Percentiles rank a stretch among this genome's conserved stretches.
These are phyloP conservation scores for Gila orcuttii DNA, from an alignment of 2,113 vertebrate genomes.

Conservation along the genomic window DNA sequence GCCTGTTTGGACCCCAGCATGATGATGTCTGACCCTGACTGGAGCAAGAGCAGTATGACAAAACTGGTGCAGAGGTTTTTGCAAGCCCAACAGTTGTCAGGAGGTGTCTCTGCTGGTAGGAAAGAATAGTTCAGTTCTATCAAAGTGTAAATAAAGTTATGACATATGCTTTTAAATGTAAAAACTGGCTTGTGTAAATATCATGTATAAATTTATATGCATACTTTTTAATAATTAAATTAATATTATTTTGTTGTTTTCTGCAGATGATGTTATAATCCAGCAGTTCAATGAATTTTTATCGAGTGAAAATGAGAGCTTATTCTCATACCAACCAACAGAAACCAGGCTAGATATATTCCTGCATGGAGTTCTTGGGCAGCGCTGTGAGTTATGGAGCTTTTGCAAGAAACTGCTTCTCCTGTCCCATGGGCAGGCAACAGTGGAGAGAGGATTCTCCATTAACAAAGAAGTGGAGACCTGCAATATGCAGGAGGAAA, in stretches of 20 bases:
- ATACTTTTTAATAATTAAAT: no score
- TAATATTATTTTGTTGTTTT: no score
- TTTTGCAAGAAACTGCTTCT: not conserved
- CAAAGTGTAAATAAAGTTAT: not conserved
- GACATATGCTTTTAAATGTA: no score
- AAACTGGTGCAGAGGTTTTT: not conserved
- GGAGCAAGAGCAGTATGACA: slow-evolving; percentile 28
- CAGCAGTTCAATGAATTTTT: not conserved
- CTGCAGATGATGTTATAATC: no score
- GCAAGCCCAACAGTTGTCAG: slow-evolving; percentile 35
- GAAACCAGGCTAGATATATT: slow-evolving; percentile 39
- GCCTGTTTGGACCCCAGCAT: slow-evolving; percentile 45
- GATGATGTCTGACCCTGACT: slow-evolving; percentile 35
- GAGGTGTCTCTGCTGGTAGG: slow-evolving; percentile 35
- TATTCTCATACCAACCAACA: slow-evolving; percentile 33
- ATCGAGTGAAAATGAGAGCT: slow-evolving; percentile 36
- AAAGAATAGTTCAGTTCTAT: slow-evolving; percentile 23
- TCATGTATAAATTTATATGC: not conserved
- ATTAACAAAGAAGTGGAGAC: not conserved
- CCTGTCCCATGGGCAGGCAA: not conserved
- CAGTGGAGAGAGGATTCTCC: not conserved
- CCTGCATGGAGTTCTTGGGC: not conserved
- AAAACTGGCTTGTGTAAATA: no score
- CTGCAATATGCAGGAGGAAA: slow-evolving; percentile 1
- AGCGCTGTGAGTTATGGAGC: not conserved